These are phyloP conservation scores for Paralichthys olivaceus DNA, from an alignment of 2,113 vertebrate genomes.

Conservation along the genomic window DNA sequence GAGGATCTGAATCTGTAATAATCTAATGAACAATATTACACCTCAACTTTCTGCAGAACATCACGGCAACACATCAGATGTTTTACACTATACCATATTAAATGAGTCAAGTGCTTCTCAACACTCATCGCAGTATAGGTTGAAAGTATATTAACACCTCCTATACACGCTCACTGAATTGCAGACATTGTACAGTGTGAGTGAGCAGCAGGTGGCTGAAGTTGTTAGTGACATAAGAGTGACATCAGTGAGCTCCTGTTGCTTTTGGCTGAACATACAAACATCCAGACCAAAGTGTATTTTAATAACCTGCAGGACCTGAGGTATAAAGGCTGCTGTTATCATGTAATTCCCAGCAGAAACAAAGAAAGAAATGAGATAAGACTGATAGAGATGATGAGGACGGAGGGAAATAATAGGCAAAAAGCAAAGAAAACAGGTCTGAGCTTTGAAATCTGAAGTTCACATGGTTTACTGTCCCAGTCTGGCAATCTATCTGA, in stretches of 20 bases:
- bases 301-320: slow-evolving; percentile 38
- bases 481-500: slow-evolving; percentile 39
- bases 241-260: slow-evolving; percentile 3
- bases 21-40: background rate
- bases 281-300: slow-evolving; percentile 17
- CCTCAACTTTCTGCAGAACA: background rate
- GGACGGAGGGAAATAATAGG: slow-evolving; percentile 12
- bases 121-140: slow-evolving; percentile 41
- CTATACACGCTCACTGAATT: slow-evolving; percentile 4
- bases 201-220: slow-evolving; percentile 41
- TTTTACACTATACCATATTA: slow-evolving; percentile 35
- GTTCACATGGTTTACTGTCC: slow-evolving; percentile 17
- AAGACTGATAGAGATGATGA: slow-evolving; percentile 20
- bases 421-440: slow-evolving; percentile 13
- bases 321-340: slow-evolving; percentile 36
- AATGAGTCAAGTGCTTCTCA: slow-evolving; percentile 19
- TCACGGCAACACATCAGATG: slow-evolving; percentile 12
- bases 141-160: slow-evolving; percentile 57
- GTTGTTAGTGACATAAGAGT: background rate
- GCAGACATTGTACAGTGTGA: background rate
- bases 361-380: slow-evolving; percentile 23
- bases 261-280: slow-evolving; percentile 22
- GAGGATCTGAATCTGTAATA: slow-evolving; percentile 5
- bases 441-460: slow-evolving; percentile 35
- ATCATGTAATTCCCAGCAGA: slow-evolving; percentile 32